Evolutionary conservation across 1,140 invertebrate species (phyloP), one percentile per base, ranked within the genome.

Genomic region (Wasmannia auropunctata): DNA sequence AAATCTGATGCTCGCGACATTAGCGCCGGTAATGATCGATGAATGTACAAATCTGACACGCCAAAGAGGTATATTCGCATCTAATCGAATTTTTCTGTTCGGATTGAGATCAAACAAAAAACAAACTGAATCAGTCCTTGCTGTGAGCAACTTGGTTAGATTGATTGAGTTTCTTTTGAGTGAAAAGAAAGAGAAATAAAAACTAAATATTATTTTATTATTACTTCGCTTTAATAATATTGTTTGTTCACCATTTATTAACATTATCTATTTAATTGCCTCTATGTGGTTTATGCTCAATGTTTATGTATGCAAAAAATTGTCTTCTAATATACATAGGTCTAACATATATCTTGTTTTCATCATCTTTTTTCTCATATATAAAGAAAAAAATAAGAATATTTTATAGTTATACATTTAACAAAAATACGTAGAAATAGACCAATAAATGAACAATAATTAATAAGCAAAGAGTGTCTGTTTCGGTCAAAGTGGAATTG

Each of bases 11-110:
- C 10, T 16, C 31, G 67, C 31, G 19, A n/a, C 19, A 51, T 81
- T 72, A 87, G 37, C 19, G 43, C 43, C 16, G 34, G 28, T 62
- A 54, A 81, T 54, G 31, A 70, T 46, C 28, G 58, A 85, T 77
- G 28, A 58, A 25, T 14, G 25, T 22, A 67, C 31, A 67, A 80
- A 80, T 80, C 62, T 54, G 62, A 40, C 40, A 40, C 19, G n/a
- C n/a, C 14, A 10, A 65, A 54, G n/a, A 69, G 28, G 10, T 11
- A 5, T n/a, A 6, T 76, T 63, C 49, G 7, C 40, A 46, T 49
- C 19, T 34, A 49, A 56, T 74, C n/a, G 3, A 22, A 63, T 46
- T 43, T 62, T 34, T 43, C 40, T 4, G 19, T 77, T 77, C 40
- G 11, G 31, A 19, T 77, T 63, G 58, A 19, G 34, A 16, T 46